phyloP scores from a whole-genome alignment of 1,140 invertebrate species.

The Leptinotarsa undecemlineata region DNA sequence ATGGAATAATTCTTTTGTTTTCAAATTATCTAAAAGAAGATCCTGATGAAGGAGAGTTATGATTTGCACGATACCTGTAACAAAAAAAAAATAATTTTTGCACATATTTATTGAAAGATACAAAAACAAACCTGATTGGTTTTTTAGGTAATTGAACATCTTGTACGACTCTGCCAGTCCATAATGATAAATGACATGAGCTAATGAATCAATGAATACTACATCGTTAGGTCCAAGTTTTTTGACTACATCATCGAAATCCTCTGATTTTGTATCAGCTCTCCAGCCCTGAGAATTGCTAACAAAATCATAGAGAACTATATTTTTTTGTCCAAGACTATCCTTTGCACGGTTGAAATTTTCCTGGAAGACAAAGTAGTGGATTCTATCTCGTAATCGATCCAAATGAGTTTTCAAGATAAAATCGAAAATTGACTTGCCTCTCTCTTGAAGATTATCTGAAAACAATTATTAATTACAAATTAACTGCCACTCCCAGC shows the following conservation, averaged over 20 bases:
- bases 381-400: conserved; percentile 33
- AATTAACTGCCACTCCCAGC: conserved; percentile 31
- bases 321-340: conserved; percentile 25
- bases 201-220: conserved; percentile 50
- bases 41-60: conserved; percentile 59
- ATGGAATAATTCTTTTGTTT: conserved; percentile 56
- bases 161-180: conserved; percentile 41
- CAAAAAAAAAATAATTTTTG: conserved; percentile 20
- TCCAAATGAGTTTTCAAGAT: conserved; percentile 40
- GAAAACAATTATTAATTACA: conserved; percentile 28
- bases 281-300: conserved; percentile 34
- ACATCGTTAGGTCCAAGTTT: conserved; percentile 35
- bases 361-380: conserved; percentile 49
- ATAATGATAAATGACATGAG: conserved; percentile 46
- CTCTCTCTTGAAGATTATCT: conserved; percentile 47
- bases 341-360: conserved; percentile 35
- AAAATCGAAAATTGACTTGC: conserved; percentile 41
- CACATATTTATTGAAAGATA: conserved; percentile 19
- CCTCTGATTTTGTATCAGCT: neutral
- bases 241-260: conserved; percentile 23
- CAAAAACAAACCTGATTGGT: conserved; percentile 39
- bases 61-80: conserved; percentile 55
- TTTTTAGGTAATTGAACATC: conserved; percentile 40
- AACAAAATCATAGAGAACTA: conserved; percentile 43
- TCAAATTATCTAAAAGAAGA: conserved; percentile 54